Evolutionary conservation across 2,113 vertebrate genomes (phyloP).

Genomic region (Felis catus): DNA sequence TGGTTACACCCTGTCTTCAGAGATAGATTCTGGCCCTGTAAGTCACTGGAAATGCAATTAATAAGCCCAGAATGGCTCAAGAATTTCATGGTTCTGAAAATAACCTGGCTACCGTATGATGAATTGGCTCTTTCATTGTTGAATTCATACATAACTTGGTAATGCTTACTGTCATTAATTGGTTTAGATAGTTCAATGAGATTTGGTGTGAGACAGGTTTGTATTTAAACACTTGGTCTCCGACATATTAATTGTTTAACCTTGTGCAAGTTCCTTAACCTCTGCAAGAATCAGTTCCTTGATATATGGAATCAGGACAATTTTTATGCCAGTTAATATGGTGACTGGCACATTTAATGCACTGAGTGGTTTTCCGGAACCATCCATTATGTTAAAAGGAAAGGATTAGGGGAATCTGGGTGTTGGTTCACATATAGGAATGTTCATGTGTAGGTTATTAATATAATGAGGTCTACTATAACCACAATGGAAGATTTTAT

Average conservation of each 20-base stretch:
- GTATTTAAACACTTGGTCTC: not conserved
- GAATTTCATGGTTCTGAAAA: constrained; percentile 41
- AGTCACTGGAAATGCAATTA: not conserved
- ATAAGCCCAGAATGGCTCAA: not conserved
- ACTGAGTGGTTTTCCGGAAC: not conserved
- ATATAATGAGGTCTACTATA: not conserved
- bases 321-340: constrained; percentile 11
- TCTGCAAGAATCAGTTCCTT: not conserved
- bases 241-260: not conserved
- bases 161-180: constrained; percentile 51
- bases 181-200: constrained; percentile 19
- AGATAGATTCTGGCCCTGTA: not conserved
- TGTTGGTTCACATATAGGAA: not conserved
- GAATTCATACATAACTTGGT: not conserved
- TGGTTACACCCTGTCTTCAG: not conserved
- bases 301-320: constrained; percentile 15
- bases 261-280: constrained; percentile 28
- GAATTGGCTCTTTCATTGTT: not conserved
- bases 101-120: not conserved
- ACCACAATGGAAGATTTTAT: constrained; percentile 24
- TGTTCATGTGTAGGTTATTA: not conserved
- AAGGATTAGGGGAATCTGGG: not conserved
- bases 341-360: not conserved
- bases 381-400: constrained; percentile 22
- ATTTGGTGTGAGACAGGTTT: not conserved